These are phyloP conservation scores for Amaurobius ferox DNA, from an alignment of 2,888 invertebrate species.

Conservation along the genomic window DNA sequence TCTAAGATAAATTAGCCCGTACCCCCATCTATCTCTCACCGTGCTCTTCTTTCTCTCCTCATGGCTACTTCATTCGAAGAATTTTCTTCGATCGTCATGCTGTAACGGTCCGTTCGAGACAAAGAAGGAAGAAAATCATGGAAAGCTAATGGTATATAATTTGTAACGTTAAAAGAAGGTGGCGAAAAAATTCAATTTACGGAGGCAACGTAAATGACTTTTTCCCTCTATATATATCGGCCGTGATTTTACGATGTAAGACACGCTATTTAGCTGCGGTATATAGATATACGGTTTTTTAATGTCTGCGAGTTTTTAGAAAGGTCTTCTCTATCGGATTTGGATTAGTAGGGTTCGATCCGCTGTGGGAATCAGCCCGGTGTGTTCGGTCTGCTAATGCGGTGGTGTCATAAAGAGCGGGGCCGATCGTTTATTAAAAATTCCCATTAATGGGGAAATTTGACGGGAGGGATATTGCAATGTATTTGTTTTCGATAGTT, in stretches of 20 bases:
- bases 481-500: constrained; percentile 21
- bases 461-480: background rate
- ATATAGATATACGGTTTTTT: constrained; percentile 59
- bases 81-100: constrained; percentile 65
- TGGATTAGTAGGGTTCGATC: constrained; percentile 40
- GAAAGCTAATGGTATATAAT: constrained; percentile 59
- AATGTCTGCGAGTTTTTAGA: constrained; percentile 1
- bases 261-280: constrained; percentile 35
- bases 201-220: constrained; percentile 52
- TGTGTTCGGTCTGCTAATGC: constrained; percentile 23
- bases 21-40: constrained; percentile 60
- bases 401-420: constrained; percentile 11
- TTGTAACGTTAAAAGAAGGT: constrained; percentile 67
- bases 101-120: constrained; percentile 36
- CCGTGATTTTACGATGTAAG: constrained; percentile 61
- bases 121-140: constrained; percentile 23
- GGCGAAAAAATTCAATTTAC: constrained; percentile 65
- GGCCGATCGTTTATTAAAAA: constrained; percentile 21
- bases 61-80: constrained; percentile 60
- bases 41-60: background rate
- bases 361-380: constrained; percentile 36
- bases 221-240: constrained; percentile 39
- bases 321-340: constrained; percentile 40
- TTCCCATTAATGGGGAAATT: constrained; percentile 23
- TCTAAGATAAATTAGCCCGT: constrained; percentile 66